Conservation (phyloP, 2,113 vertebrate genomes). For the Anarrhichthys ocellatus region DNA sequence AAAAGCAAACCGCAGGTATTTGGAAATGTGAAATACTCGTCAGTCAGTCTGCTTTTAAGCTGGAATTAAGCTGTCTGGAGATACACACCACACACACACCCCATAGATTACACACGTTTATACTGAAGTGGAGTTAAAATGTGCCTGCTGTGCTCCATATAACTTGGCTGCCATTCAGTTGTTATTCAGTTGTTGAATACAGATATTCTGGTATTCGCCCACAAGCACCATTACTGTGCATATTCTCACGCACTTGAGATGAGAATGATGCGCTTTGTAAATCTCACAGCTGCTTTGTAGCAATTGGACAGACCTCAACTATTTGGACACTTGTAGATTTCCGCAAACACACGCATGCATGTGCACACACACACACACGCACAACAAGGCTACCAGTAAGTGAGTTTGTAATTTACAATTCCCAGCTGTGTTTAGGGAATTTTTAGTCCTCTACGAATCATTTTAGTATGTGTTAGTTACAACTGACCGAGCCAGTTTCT, state of each 20-base stretch:
- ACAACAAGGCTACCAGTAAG: neutral
- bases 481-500: neutral
- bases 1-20: slow-evolving; percentile 54
- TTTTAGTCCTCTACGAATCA: neutral
- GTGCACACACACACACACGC: neutral
- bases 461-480: neutral
- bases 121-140: neutral
- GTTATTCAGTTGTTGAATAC: slow-evolving; percentile 25
- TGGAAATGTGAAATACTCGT: slow-evolving; percentile 36
- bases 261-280: slow-evolving; percentile 27
- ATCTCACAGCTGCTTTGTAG: slow-evolving; percentile 42
- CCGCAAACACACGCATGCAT: neutral
- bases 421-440: slow-evolving; percentile 5
- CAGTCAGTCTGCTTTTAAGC: slow-evolving; percentile 21
- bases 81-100: slow-evolving; percentile 9
- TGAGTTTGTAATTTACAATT: slow-evolving; percentile 2
- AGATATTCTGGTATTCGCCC: slow-evolving; percentile 30
- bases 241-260: slow-evolving; percentile 17
- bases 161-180: slow-evolving; percentile 27
- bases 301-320: slow-evolving; percentile 54
- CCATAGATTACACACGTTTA: neutral
- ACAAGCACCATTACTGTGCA: neutral
- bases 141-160: neutral
- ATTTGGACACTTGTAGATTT: slow-evolving; percentile 38
- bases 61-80: slow-evolving; percentile 48